Evolutionary conservation across 2,113 vertebrate species (phyloP).

Genomic region (Poeciliopsis retropinna): DNA sequence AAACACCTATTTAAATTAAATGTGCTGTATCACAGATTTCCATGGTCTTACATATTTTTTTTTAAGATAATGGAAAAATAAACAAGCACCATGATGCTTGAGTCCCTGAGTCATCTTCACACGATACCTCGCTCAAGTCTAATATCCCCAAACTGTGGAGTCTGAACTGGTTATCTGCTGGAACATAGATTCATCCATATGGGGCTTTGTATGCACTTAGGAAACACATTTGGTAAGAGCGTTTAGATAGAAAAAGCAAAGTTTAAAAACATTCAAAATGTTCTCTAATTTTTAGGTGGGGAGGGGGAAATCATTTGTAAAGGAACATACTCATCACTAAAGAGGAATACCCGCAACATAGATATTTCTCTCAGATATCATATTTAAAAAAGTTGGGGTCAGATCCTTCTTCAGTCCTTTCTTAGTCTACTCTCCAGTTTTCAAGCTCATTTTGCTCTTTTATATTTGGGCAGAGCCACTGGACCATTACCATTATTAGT

Average conservation of each 20-base stretch:
- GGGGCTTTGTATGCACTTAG: background rate
- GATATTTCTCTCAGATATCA: background rate
- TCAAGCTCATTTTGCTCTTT: too few species aligned
- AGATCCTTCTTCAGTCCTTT: too few species aligned
- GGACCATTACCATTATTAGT: background rate
- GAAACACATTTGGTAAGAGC: background rate
- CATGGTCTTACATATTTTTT: too few species aligned
- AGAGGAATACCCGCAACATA: background rate
- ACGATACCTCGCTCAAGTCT: background rate
- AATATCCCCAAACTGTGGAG: background rate
- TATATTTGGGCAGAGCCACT: background rate
- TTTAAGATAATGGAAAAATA: background rate
- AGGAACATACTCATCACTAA: background rate
- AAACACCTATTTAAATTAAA: background rate
- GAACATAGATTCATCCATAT: background rate
- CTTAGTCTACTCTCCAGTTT: background rate
- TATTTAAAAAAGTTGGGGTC: too few species aligned
- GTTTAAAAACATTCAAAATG: background rate
- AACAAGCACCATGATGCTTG: background rate
- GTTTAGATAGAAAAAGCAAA: background rate
- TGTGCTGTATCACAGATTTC: background rate
- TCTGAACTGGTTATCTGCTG: background rate
- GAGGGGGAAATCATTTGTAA: background rate
- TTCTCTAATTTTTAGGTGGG: background rate
- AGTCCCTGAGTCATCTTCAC: conserved; percentile 18